A percentile compares a stretch with the other conserved stretches of the same genome.
These are phyloP conservation scores for Bombus consobrinus DNA, from an alignment of 1,140 invertebrate genomes.

Conservation along the genomic window DNA sequence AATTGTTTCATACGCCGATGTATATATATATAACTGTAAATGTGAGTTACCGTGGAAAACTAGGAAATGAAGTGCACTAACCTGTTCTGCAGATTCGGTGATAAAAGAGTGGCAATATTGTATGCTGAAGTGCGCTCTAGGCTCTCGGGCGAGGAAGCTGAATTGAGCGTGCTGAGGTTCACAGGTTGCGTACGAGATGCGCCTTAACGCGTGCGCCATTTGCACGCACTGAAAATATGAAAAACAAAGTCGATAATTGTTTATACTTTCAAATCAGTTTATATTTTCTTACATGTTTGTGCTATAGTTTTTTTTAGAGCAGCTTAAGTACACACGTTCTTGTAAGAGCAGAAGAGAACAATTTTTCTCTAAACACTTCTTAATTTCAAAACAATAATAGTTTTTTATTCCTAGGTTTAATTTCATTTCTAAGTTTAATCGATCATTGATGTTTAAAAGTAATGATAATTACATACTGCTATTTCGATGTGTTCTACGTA, in stretches of 20 bases:
- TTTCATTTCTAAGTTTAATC: too few species aligned
- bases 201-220: constrained; percentile 93
- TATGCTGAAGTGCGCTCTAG: constrained; percentile 88
- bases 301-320: background rate
- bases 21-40: too few species aligned
- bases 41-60: background rate
- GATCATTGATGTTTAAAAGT: too few species aligned
- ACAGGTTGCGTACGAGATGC: constrained; percentile 94
- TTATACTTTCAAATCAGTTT: background rate
- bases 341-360: too few species aligned
- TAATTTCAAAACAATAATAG: too few species aligned
- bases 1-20: too few species aligned
- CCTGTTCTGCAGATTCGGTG: constrained; percentile 90
- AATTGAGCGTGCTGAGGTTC: constrained; percentile 91
- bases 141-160: constrained; percentile 92
- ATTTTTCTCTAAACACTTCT: too few species aligned
- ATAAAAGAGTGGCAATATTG: constrained; percentile 94
- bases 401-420: too few species aligned
- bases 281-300: too few species aligned
- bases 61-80: constrained; percentile 77
- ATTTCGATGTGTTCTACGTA: too few species aligned
- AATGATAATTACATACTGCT: too few species aligned
- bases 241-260: background rate
- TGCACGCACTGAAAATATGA: constrained; percentile 88
- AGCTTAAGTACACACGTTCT: too few species aligned